Base-by-base conservation (phyloP, 2,797 vertebrate genomes). In the Mormyrus hasselquistii region DNA sequence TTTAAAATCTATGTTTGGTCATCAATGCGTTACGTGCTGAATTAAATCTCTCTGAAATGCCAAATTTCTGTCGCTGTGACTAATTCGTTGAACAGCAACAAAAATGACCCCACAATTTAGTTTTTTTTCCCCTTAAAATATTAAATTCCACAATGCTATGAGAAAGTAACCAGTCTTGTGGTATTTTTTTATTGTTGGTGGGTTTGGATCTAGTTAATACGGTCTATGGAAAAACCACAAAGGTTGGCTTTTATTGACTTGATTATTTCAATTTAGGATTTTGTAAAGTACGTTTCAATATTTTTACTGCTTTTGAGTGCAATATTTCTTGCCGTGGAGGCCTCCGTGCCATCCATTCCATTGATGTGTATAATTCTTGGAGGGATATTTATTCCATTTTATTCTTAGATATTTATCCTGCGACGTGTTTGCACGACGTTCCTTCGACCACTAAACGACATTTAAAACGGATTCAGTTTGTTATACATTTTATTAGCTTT, bases 1-100 rank as follows among this genome's bases (percentile, higher is more conserved):
- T 79, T 79, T 85, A n/a, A 86, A 38, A 34, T 57, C 25, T 19
- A 86, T 55, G 47, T 86, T 86, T 86, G 44, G 49, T 85, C 44
- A 52, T 34, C 85, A 14, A 86, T 86, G 52, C 14, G 44, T 49
- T 25, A 25, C 10, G 49, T 85, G 83, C 49, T 47, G 44, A 25
- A 85, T 50, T 85, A 85, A 85, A 85, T 85, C 83, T 25, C 47
- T 25, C 49, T 85, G n/a, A 52, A 52, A 52, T 52, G 44, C 3
- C 44, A 44, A 52, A 85, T 85, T 25, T 47, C 6, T 44, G 7
- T 10, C 73, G 41, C 73, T 79, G 73, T 79, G 73, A 79, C 34
- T 79, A 79, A 44, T 79, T 79, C 34, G 14, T 79, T 79, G 38
- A 79, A 79, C 73, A 79, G 73, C 38, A 79, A 79, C 16, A 44